A percentile compares a stretch with the other conserved stretches of the same genome.
Conservation (phyloP, 2,888 invertebrate species). For the Andrena praecox region DNA sequence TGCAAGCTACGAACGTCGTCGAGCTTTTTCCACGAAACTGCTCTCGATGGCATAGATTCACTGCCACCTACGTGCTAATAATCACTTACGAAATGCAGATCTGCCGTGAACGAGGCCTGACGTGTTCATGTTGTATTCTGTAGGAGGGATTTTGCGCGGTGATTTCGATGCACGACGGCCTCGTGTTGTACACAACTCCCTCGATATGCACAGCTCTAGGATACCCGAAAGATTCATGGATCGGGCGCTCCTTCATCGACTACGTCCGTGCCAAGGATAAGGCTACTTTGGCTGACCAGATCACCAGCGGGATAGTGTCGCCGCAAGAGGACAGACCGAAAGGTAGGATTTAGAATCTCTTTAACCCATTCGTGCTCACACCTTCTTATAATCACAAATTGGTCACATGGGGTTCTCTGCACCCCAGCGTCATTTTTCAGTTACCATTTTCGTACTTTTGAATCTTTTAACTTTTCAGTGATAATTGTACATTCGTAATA, state of each 20-base stretch:
- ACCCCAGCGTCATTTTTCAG: no score
- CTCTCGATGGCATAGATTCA: constrained; percentile 26
- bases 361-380: not conserved
- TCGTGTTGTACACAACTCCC: constrained; percentile 91
- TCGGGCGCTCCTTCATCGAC: constrained; percentile 94
- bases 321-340: constrained; percentile 86
- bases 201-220: constrained; percentile 90
- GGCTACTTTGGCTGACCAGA: constrained; percentile 91
- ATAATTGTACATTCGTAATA: no score
- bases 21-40: not conserved
- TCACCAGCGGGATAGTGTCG: constrained; percentile 88
- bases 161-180: constrained; percentile 93
- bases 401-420: no score
- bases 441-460: no score
- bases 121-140: constrained; percentile 35
- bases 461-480: no score
- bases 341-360: constrained; percentile 63
- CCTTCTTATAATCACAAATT: not conserved
- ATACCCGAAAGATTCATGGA: constrained; percentile 94
- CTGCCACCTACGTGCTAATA: constrained; percentile 24
- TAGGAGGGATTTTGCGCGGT: constrained; percentile 92
- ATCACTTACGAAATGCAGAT: not conserved
- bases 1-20: constrained; percentile 4
- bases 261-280: constrained; percentile 93
- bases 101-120: not conserved